Evolutionary conservation across 2,888 invertebrate genomes (phyloP), one percentile per base, ranked within the genome.

Genomic region (Orgyia antiqua): DNA sequence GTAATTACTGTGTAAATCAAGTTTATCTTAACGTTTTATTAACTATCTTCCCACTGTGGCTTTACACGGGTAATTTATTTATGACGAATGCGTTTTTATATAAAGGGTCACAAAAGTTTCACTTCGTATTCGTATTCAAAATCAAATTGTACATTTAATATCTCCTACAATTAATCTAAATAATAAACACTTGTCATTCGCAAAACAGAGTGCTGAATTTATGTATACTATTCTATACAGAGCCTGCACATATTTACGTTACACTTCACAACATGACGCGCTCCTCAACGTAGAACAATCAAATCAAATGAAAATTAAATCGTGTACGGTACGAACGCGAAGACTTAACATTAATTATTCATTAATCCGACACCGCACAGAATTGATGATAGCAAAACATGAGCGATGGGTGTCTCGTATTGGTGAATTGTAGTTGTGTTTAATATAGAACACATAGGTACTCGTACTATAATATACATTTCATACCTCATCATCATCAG

Each of bases 261-360:
- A 51, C 59, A 53, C 61, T 61, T 40, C 40, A 48, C 45, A 47
- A 44, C 33, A 38, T 44, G 41, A 42, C 47, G 51, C 50, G 52
- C 42, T 54, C 55, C 54, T 48, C 51, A 46, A 29, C 30, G 34
- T 36, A 31, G 42, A 40, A 59, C 58, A 34, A 48, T 45, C 50
- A 42, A 46, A 67, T 67, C 66, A 66, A 69, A 76, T 68, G 69
- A 68, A 69, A 73, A 69, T 72, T 69, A 67, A 68, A 66, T 62
- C 65, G 58, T 51, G 56, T 62, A 50, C 64, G 54, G 49, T 51
- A 59, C 58, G 59, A 62, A 58, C 63, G 61, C 54, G 55, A 57
- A 58, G 62, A 66, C 62, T 68, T 59, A 59, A 51, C 62, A 68
- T 72, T 65, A 70, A 72, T 74, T 68, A 74, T 58, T 57, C 56